These are phyloP conservation scores for Microplitis manilae DNA, from an alignment of 2,888 invertebrate species.

Conservation along the genomic window DNA sequence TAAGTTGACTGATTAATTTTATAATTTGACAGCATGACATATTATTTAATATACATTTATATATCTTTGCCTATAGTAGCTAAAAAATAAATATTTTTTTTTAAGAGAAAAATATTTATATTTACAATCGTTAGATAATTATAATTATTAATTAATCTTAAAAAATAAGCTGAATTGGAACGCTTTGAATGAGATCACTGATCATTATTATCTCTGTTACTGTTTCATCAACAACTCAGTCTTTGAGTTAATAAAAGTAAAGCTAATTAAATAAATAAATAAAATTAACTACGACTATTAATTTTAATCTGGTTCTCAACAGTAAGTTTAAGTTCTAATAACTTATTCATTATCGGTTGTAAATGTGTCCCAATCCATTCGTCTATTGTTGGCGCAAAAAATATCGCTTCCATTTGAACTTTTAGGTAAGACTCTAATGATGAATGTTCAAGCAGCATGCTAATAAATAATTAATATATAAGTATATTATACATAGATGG, in stretches of 20 bases:
- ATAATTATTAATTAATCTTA: neutral
- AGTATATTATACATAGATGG: neutral
- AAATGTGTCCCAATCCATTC: conserved; percentile 78
- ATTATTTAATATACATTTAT: neutral
- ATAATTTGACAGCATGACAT: neutral
- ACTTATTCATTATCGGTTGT: conserved; percentile 73
- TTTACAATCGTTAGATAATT: neutral
- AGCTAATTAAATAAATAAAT: neutral
- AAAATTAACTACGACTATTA: conserved; percentile 65
- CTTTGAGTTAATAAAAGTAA: neutral
- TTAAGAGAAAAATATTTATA: neutral
- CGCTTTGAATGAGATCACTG: conserved; percentile 17
- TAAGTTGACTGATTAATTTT: too few relatives aligned
- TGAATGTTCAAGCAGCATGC: conserved; percentile 74
- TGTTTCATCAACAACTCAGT: conserved; percentile 20
- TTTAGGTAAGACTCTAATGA: conserved; percentile 74
- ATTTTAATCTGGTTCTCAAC: conserved; percentile 73
- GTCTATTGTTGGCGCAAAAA: conserved; percentile 75
- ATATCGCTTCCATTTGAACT: conserved; percentile 73
- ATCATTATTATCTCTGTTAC: conserved; percentile 23
- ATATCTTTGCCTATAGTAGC: neutral
- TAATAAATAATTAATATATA: conserved; percentile 53
- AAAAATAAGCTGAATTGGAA: conserved; percentile 7
- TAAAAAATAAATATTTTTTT: neutral
- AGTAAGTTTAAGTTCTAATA: conserved; percentile 73